Conservation (phyloP, 2,113 vertebrate genomes). For the Podocnemis expansa region DNA sequence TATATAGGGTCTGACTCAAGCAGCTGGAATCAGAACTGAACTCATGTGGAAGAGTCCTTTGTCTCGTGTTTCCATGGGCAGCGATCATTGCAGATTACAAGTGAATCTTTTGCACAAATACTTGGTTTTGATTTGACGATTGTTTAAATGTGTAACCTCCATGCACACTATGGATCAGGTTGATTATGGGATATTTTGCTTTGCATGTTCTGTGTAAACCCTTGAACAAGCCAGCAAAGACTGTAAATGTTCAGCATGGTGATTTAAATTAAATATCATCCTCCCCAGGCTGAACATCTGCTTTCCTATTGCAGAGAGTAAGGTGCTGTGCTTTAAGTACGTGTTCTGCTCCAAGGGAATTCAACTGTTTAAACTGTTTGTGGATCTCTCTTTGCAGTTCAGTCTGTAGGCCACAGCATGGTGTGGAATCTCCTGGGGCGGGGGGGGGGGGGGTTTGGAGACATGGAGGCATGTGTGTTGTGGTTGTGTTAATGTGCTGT, state of each 20-base stretch:
- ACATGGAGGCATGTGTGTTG: constrained; percentile 9
- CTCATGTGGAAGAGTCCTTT: constrained; percentile 9
- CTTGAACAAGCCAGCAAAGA: constrained; percentile 27
- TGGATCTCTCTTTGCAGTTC: constrained; percentile 34
- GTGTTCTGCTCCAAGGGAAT: constrained; percentile 20
- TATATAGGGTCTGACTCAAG: neutral
- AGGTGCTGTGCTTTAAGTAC: constrained; percentile 34
- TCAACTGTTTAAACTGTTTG: constrained; percentile 8
- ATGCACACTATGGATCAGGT: neutral
- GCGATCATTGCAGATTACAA: neutral
- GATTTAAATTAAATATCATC: constrained; percentile 54
- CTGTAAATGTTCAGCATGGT: neutral
- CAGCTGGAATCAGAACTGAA: neutral
- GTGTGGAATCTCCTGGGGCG: neutral
- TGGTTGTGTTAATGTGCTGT: constrained; percentile 47
- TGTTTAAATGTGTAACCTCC: neutral
- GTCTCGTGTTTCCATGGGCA: neutral
- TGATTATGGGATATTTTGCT: neutral
- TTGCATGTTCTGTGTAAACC: constrained; percentile 32
- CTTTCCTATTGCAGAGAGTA: constrained; percentile 36
- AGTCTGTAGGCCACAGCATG: neutral
- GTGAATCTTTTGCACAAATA: neutral
- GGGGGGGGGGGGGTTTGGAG: too few species aligned
- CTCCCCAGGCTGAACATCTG: constrained; percentile 49
- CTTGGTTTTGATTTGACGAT: neutral